Percentiles rank a stretch among this genome's conserved stretches.
Conservation (phyloP, 1,140 invertebrate species). For the Drosophila paulistorum region DNA sequence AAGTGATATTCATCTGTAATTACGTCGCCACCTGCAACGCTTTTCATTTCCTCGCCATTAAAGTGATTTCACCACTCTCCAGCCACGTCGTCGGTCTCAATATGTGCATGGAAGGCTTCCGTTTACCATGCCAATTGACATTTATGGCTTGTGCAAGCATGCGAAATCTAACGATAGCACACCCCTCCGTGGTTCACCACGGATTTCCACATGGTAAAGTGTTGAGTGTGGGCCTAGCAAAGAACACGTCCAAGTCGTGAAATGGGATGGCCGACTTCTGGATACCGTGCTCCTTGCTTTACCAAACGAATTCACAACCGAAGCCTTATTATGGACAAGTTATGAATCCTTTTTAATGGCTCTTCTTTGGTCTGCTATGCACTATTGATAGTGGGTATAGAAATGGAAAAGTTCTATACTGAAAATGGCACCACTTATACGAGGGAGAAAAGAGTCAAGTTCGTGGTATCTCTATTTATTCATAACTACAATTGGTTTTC, state of each 20-base stretch:
- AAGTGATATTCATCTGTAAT: conserved; percentile 56
- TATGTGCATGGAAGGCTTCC: conserved; percentile 5
- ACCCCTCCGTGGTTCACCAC: conserved; percentile 39
- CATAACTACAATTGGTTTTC: conserved; percentile 62
- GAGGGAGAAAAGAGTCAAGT: conserved; percentile 27
- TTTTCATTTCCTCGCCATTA: conserved; percentile 52
- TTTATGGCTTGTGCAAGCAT: conserved; percentile 77
- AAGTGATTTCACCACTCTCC: conserved; percentile 16
- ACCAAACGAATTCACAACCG: too few relatives aligned
- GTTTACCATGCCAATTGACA: conserved; percentile 65
- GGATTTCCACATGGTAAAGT: conserved; percentile 36
- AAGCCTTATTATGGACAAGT: too few relatives aligned
- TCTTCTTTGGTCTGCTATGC: background rate
- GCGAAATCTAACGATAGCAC: conserved; percentile 68
- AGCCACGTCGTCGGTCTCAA: conserved; percentile 15
- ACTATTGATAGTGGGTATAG: background rate
- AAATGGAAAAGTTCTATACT: conserved; percentile 11
- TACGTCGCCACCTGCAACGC: conserved; percentile 43
- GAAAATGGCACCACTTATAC: conserved; percentile 26
- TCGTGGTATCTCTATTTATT: conserved; percentile 62
- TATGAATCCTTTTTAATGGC: too few relatives aligned
- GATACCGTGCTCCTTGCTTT: background rate
- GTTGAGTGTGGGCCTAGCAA: conserved; percentile 31
- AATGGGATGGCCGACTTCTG: background rate
- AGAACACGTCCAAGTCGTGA: conserved; percentile 9